Conservation (phyloP, 1,140 invertebrate genomes). For the Drosophila suzukii region DNA sequence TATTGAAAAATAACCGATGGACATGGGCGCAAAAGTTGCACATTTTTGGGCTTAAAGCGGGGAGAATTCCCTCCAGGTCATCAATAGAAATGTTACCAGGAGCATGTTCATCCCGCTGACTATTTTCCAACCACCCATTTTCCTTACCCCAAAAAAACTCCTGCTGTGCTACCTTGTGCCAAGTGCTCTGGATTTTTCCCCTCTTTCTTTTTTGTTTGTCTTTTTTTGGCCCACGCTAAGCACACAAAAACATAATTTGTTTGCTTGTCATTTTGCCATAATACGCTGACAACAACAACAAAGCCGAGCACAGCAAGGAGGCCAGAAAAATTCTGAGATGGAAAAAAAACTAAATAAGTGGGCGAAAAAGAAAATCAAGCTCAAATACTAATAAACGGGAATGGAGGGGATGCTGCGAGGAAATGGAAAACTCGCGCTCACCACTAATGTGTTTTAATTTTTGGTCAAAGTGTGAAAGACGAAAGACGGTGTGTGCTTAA, state of each 20-base stretch:
- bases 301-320: constrained; percentile 20
- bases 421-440: constrained; percentile 53
- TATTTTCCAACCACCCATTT: not conserved
- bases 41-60: not conserved
- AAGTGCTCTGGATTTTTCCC: constrained; percentile 48
- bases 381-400: constrained; percentile 56
- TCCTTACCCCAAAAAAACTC: not conserved
- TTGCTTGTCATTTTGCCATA: constrained; percentile 75
- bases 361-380: constrained; percentile 46
- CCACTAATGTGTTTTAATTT: constrained; percentile 68
- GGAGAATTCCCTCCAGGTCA: constrained; percentile 1
- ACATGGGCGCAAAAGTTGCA: not conserved
- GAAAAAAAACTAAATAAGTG: not conserved
- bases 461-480: constrained; percentile 46
- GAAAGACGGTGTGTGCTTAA: not conserved
- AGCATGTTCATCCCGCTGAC: constrained; percentile 38
- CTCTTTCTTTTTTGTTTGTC: constrained; percentile 5
- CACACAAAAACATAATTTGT: constrained; percentile 81
- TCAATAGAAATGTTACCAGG: constrained; percentile 51
- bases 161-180: constrained; percentile 46
- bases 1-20: constrained; percentile 4
- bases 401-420: constrained; percentile 11
- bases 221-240: constrained; percentile 58
- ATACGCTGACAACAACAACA: constrained; percentile 71
- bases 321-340: constrained; percentile 12